phyloP scores from a whole-genome alignment of 2,888 invertebrate species.

The Calephelis perditalis region DNA sequence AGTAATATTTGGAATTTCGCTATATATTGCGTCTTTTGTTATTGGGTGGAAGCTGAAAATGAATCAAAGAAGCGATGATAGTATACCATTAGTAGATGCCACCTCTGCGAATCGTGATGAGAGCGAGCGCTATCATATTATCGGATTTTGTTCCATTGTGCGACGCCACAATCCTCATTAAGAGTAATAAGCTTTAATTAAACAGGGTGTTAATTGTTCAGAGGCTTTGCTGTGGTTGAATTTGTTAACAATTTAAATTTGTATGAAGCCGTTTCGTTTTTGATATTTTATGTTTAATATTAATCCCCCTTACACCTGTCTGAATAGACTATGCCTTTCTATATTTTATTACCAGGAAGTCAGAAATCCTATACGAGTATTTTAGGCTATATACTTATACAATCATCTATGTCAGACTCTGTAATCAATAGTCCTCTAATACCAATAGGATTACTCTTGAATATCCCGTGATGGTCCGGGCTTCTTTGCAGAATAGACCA shows the following conservation, averaged over 20 bases:
- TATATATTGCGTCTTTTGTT: constrained; percentile 40
- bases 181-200: constrained; percentile 19
- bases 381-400: too few relatives aligned
- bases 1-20: constrained; percentile 42
- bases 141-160: constrained; percentile 46
- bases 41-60: constrained; percentile 39
- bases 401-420: too few relatives aligned
- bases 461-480: too few relatives aligned
- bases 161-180: constrained; percentile 32
- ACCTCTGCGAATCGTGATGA: constrained; percentile 39
- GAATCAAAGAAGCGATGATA: constrained; percentile 35
- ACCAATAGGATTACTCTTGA: too few relatives aligned
- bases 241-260: constrained; percentile 3
- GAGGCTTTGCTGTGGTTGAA: constrained; percentile 11
- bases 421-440: too few relatives aligned
- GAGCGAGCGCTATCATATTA: constrained; percentile 45
- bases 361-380: too few relatives aligned
- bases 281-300: neutral
- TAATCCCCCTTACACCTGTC: too few relatives aligned
- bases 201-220: constrained; percentile 14
- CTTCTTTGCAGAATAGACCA: too few relatives aligned
- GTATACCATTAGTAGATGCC: constrained; percentile 46
- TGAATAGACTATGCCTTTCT: too few relatives aligned
- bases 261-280: neutral
- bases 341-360: too few relatives aligned